Evolutionary conservation across 2,113 vertebrate genomes (phyloP), one percentile per base, ranked within the genome.

Genomic region (Microtus oregoni): DNA sequence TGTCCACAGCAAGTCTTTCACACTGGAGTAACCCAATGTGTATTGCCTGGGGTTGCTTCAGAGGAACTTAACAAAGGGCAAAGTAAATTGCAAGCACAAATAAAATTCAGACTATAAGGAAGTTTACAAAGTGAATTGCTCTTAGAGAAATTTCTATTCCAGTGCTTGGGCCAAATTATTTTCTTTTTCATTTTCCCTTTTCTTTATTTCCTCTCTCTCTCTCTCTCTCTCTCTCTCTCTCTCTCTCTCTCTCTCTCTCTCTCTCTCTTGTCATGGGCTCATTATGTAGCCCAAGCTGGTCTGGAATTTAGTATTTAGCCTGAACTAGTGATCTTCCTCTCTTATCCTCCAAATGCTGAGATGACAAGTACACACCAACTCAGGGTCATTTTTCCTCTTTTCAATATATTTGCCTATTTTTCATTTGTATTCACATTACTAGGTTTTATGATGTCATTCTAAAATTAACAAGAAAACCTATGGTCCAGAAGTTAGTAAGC

Each of bases 101-200:
- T 88, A 95, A 94, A 12, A 1, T 86, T 77, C 55, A 96, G 41
- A 95, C 32, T 83, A 78, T 17, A 83, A 20, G 79, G 75, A 91
- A 95, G 65, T 78, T 72, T 87, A 81, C 44, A 94, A 83, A 86
- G 3, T 58, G 90, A 79, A 38, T 19, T 72, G 1, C 28, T 35
- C 86, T 72, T 63, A 70, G 24, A 72, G 26, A 72, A 86, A 86
- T 63, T 28, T 35, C 28, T 86, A 78, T 61, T 94, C 24, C 19
- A 67, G 14, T 70, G 7, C 11, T 32, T 86, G 5, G 10, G 38
- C 2, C 8, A 12, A 87, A n/a, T 70, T 70, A 41, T 26, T 41
- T 83, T 30, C 22, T 85, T 14, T 55, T 13, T 50, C 1, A 61
- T 61, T 50, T 14, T 4, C 17, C 9, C 50, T 6, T 2, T 35